Evolutionary conservation across 1,140 invertebrate genomes (phyloP).

Genomic region (Drosophila nigromelanica): DNA sequence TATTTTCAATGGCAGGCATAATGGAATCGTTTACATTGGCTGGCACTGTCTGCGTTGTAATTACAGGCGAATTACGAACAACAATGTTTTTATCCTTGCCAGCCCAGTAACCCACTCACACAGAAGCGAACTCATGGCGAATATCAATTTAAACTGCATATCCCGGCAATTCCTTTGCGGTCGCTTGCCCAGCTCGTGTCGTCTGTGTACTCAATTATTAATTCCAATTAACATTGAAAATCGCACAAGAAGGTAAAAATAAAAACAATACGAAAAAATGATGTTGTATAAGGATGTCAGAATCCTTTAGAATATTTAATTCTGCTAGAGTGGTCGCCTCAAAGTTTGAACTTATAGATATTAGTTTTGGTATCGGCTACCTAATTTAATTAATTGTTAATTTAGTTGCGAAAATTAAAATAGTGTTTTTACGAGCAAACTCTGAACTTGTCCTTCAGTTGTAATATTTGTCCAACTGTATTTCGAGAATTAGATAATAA

Average conservation of each 20-base stretch:
- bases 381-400: too few species aligned
- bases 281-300: neutral
- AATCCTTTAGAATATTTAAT: neutral
- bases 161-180: conserved; percentile 18
- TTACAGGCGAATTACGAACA: conserved; percentile 60
- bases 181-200: conserved; percentile 1
- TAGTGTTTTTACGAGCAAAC: too few species aligned
- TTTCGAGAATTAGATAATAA: too few species aligned
- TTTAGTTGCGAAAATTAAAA: too few species aligned
- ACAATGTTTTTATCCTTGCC: conserved; percentile 56
- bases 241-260: conserved; percentile 11
- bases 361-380: too few species aligned
- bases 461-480: too few species aligned
- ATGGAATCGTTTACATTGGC: conserved; percentile 25
- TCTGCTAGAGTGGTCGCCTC: neutral
- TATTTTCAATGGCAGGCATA: conserved; percentile 28
- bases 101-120: conserved; percentile 9
- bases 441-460: too few species aligned
- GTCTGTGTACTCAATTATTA: conserved; percentile 51
- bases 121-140: neutral
- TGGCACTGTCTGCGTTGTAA: conserved; percentile 62
- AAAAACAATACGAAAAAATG: conserved; percentile 6
- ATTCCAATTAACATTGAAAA: conserved; percentile 66
- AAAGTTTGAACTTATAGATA: too few species aligned
- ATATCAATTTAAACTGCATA: conserved; percentile 68